Evolutionary conservation across 2,888 invertebrate genomes (phyloP), one percentile per base, ranked within the genome.

Genomic region (Gastracanthus pulcherrimus): DNA sequence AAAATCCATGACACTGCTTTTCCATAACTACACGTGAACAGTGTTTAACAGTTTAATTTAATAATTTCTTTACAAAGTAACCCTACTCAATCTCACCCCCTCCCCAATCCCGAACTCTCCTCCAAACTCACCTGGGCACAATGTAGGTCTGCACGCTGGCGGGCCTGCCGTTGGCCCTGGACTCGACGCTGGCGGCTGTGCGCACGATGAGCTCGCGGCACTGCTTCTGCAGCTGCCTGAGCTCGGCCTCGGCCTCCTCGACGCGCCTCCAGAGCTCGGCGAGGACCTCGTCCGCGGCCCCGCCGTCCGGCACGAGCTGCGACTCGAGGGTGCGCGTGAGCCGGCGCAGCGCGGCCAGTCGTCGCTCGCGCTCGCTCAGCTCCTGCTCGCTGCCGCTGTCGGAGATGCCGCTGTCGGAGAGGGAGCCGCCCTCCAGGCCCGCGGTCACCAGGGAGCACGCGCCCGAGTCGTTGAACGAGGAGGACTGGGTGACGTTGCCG

Each of bases 341-440:
- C 79, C 95, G 94, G 45, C 95, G 92, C 80, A 96, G 92, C 0
- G 94, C 95, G n/a, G 94, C 93, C 51, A 96, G 92, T 1, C 95
- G 93, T 45, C 94, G 93, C 84, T 96, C 96, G 48, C 96, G 93
- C 78, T 95, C 94, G 84, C 94, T 94, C 74, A 91, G 92, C 92
- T 91, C 95, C 84, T 95, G 95, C 92, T 92, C 94, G 88, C 93
- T 95, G 87, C 96, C 96, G 81, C 95, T 95, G 89, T 96, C 96
- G 9, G 95, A 96, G 86, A 96, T 96, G n/a, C 96, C 96, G 38
- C 95, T 95, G 92, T 96, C 96, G 0, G 96, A 96, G 81, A 95
- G 92, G n/a, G 95, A 95, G 82, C 95, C 95, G 87, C 94, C 94
- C 77, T 92, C 93, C 11, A 77, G 62, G 2, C 81, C 83, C 11